A percentile compares a stretch with the other conserved stretches of the same genome.
These are phyloP conservation scores for Mya arenaria DNA, from an alignment of 1,140 invertebrate species.

Conservation along the genomic window DNA sequence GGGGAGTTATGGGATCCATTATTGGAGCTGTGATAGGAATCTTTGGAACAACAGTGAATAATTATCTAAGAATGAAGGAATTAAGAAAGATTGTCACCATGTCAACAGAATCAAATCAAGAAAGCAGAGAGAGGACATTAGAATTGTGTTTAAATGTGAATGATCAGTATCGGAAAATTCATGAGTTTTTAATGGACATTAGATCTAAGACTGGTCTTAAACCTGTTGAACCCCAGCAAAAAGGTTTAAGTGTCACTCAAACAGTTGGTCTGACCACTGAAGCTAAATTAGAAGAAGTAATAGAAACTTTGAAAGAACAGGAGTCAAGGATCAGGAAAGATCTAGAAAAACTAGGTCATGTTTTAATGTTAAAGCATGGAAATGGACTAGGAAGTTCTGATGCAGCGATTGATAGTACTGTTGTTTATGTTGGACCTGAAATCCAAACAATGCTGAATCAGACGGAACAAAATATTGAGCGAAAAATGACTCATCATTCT, in stretches of 20 bases:
- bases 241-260: constrained; percentile 18
- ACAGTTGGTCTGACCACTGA: constrained; percentile 35
- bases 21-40: constrained; percentile 87
- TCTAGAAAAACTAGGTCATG: constrained; percentile 62
- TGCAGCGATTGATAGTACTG: constrained; percentile 35
- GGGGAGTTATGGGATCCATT: constrained; percentile 88
- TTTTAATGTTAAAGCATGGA: constrained; percentile 50
- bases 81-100: constrained; percentile 84
- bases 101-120: constrained; percentile 64
- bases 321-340: constrained; percentile 56
- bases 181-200: constrained; percentile 66
- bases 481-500: constrained; percentile 76
- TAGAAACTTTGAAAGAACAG: constrained; percentile 65
- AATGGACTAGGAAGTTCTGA: no score
- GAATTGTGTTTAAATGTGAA: constrained; percentile 64
- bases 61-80: constrained; percentile 86
- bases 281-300: constrained; percentile 67
- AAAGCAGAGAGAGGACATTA: constrained; percentile 59
- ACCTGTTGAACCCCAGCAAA: background rate
- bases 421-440: constrained; percentile 78
- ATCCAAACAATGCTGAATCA: constrained; percentile 69
- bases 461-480: constrained; percentile 75
- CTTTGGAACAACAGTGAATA: constrained; percentile 86
- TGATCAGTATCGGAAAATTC: constrained; percentile 70
- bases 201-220: constrained; percentile 7